Percentiles rank a stretch among this genome's conserved stretches.
Evolutionary conservation across 2,113 vertebrate species (phyloP).

Genomic region (Thamnaconus septentrionalis): DNA sequence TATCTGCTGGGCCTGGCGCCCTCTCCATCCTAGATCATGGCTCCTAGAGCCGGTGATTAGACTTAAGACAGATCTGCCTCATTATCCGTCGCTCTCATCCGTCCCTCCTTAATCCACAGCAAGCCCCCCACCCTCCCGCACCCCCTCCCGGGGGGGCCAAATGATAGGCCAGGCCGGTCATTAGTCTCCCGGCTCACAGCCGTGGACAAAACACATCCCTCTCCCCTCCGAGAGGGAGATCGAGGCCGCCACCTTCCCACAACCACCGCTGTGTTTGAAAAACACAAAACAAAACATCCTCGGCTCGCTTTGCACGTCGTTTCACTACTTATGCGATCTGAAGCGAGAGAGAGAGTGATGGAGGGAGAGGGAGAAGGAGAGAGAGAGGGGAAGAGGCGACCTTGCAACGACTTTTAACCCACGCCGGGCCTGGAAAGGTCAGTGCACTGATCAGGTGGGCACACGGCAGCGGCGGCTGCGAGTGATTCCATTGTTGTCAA

Average conservation of each 20-base stretch:
- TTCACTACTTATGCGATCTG: no score
- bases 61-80: conserved; percentile 65
- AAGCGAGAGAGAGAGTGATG: no score
- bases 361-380: no score
- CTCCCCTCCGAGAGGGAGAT: conserved; percentile 40
- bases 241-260: conserved; percentile 20
- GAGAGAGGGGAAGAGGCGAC: no score
- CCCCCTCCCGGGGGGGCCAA: conserved; percentile 36
- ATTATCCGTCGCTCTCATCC: conserved; percentile 65
- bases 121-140: conserved; percentile 27
- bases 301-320: no score
- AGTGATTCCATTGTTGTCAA: no score
- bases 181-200: conserved; percentile 47
- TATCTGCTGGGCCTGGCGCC: conserved; percentile 32
- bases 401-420: no score
- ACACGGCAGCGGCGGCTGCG: no score
- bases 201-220: conserved; percentile 34
- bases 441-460: no score
- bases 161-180: conserved; percentile 50
- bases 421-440: no score
- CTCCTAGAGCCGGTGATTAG: conserved; percentile 66
- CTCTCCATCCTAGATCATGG: conserved; percentile 48
- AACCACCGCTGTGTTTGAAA: neutral
- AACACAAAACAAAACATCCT: no score
- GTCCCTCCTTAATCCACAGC: conserved; percentile 62